Base-by-base conservation (phyloP, 2,888 invertebrate genomes). In the Drosophila anomelani region DNA sequence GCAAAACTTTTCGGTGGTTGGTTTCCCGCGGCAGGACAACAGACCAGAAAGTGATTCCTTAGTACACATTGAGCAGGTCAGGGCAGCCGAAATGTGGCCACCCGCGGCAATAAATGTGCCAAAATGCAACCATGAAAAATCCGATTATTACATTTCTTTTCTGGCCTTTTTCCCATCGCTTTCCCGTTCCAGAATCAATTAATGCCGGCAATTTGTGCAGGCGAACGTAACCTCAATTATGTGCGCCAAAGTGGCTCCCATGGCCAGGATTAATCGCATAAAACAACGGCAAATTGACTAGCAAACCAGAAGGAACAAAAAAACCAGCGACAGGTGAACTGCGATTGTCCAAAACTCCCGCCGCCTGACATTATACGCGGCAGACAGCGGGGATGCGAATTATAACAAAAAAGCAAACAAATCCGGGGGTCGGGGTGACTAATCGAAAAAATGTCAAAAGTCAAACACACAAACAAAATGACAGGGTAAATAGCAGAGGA, bases 171-270 rank as follows among this genome's bases (percentile, higher is more conserved):
- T 75, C 57, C 57, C 46, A 36, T 32, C 9, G 47, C 29, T 23
- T 32, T 34, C 23, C 17, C 10, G 56, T 41, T 43, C 75, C 72
- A 77, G 76, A 87, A 88, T 88, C 85, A 88, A 88, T 87, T 88
- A 87, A 89, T 85, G 77, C 77, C 74, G 84, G 85, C 87, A 89
- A 87, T 87, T 87, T 87, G 87, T 80, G 89, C 89, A 88, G 56
- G 75, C 77, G 78, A 84, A 85, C 77, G 89, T 80, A 89, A 87
- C 87, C 87, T 83, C 89, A 87, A 87, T 87, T 87, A 89, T 87
- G 80, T 87, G 81, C 80, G 78, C 82, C 80, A 81, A 88, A 83
- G 79, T 84, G 84, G 77, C 86, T 62, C 54, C 69, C 78, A 74
- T 75, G 66, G 85, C 75, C 70, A 26, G 80, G 78, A 86, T 88